These are phyloP conservation scores for Dryoscopus gambensis DNA, from an alignment of 2,113 vertebrate genomes.

Conservation along the genomic window DNA sequence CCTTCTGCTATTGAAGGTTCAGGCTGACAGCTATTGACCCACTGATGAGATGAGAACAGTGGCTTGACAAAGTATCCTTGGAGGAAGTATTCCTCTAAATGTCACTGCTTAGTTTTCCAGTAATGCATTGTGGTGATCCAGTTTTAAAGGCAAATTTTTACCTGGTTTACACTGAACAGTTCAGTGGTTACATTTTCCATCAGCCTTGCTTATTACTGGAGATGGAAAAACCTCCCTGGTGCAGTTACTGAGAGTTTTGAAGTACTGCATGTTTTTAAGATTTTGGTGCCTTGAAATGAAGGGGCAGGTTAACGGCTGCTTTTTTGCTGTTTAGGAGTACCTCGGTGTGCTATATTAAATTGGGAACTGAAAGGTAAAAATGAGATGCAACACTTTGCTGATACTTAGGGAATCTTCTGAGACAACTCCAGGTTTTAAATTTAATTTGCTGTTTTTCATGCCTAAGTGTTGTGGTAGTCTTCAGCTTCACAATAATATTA, in stretches of 20 bases:
- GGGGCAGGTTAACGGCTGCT: background rate
- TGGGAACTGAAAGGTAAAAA: background rate
- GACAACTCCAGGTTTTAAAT: background rate
- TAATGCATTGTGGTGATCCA: background rate
- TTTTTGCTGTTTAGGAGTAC: background rate
- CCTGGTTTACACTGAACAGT: background rate
- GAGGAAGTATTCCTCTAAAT: background rate
- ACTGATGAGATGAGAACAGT: background rate
- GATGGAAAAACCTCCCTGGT: background rate
- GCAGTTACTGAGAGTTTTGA: background rate
- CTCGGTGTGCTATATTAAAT: background rate
- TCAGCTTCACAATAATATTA: background rate
- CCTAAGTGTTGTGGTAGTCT: background rate
- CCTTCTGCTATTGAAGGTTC: background rate
- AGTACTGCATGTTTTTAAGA: background rate
- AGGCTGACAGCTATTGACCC: background rate
- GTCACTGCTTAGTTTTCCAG: background rate
- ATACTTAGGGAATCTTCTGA: background rate
- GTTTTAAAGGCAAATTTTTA: background rate
- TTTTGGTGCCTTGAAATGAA: background rate
- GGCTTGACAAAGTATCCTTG: background rate
- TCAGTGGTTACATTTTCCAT: background rate
- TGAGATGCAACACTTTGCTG: background rate
- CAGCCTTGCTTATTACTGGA: background rate
- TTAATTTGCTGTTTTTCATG: background rate